These are phyloP conservation scores for Bibio marci DNA, from an alignment of 2,888 invertebrate species.

Conservation along the genomic window DNA sequence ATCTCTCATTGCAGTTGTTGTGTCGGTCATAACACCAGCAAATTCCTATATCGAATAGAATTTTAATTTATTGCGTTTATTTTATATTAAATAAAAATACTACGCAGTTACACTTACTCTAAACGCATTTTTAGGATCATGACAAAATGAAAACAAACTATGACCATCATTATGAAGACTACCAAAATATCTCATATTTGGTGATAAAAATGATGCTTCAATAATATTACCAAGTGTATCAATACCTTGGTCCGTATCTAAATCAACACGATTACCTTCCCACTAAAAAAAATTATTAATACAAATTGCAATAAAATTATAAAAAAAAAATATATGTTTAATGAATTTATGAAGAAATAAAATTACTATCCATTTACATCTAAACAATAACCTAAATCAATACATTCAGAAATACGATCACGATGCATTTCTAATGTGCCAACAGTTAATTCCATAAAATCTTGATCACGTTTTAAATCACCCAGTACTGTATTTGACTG, in stretches of 20 bases:
- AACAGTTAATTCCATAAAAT: slow-evolving; percentile 34
- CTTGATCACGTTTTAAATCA: slow-evolving; percentile 28
- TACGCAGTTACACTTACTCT: slow-evolving; percentile 32
- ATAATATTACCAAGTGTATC: slow-evolving; percentile 56
- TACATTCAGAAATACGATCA: slow-evolving; percentile 38
- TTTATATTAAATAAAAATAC: slow-evolving; percentile 1
- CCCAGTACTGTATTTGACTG: not conserved
- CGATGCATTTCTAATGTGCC: slow-evolving; percentile 40
- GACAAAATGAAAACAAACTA: slow-evolving; percentile 48
- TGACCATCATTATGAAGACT: slow-evolving; percentile 61
- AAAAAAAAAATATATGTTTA: too few relatives aligned
- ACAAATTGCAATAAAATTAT: too few relatives aligned
- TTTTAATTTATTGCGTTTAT: slow-evolving; percentile 14
- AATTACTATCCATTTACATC: slow-evolving; percentile 23
- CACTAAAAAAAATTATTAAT: not conserved
- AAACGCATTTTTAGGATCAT: slow-evolving; percentile 55
- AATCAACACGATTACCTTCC: slow-evolving; percentile 1
- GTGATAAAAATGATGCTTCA: slow-evolving; percentile 47
- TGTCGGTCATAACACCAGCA: slow-evolving; percentile 34
- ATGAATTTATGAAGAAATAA: too few relatives aligned
- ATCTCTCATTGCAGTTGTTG: slow-evolving; percentile 36
- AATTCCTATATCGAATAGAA: slow-evolving; percentile 26
- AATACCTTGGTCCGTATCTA: slow-evolving; percentile 30
- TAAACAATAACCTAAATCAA: slow-evolving; percentile 34
- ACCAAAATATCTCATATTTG: slow-evolving; percentile 47